These are phyloP conservation scores for Bemisia tabaci DNA, from an alignment of 1,140 invertebrate species.

Conservation along the genomic window DNA sequence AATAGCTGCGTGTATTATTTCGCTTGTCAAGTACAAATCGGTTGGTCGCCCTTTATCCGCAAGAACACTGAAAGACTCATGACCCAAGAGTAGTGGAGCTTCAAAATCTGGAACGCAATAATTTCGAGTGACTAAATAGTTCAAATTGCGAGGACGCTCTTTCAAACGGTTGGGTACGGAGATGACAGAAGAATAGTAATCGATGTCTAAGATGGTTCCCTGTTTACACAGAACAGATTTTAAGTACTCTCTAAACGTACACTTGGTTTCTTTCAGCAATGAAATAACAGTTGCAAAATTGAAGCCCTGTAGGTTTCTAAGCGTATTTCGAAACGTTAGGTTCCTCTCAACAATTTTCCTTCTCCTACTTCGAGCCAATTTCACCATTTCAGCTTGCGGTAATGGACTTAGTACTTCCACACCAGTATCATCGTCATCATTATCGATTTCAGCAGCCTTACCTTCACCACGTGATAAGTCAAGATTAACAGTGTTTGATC, in stretches of 20 bases:
- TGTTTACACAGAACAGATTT: neutral
- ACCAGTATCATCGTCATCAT: neutral
- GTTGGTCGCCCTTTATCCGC: neutral
- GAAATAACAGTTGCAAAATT: too few relatives aligned
- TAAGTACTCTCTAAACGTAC: neutral
- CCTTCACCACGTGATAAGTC: neutral
- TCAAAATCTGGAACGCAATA: neutral
- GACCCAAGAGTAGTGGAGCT: neutral
- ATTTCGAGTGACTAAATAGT: neutral
- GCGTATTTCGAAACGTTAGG: neutral
- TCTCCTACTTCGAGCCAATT: neutral
- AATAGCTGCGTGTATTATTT: neutral
- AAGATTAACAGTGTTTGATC: too few relatives aligned
- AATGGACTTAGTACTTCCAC: neutral
- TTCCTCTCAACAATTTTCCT: neutral
- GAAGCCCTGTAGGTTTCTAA: too few relatives aligned
- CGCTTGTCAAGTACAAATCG: neutral
- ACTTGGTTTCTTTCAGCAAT: neutral
- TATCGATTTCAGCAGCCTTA: neutral
- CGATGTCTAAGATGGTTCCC: neutral
- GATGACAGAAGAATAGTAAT: neutral
- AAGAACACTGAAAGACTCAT: neutral
- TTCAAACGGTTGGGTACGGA: neutral
- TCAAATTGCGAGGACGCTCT: neutral
- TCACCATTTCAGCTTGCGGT: neutral